Conservation (phyloP, 2,113 vertebrate species). For the Petromus typicus region DNA sequence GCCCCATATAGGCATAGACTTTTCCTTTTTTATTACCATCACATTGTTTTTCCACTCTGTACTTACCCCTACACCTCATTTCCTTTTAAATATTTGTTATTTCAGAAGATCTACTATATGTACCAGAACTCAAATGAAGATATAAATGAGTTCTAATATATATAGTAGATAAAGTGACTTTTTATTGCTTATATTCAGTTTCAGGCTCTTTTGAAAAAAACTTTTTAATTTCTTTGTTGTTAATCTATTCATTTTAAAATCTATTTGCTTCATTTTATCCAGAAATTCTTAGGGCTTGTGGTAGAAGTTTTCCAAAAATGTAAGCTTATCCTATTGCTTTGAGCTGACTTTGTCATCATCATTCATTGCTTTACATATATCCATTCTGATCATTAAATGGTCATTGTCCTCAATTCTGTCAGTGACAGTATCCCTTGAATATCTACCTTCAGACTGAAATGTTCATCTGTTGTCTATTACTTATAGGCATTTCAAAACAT, state of each 20-base stretch:
- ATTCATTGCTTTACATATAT: constrained; percentile 2
- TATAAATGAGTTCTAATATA: no score
- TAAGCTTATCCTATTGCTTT: background rate
- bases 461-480: background rate
- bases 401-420: background rate
- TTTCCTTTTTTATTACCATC: no score
- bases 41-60: no score
- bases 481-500: background rate
- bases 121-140: no score
- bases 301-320: background rate
- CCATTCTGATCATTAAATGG: background rate
- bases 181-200: background rate
- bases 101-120: no score
- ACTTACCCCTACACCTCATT: no score
- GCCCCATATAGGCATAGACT: no score
- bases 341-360: background rate
- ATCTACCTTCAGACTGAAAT: background rate
- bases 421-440: background rate
- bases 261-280: background rate
- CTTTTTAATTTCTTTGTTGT: constrained; percentile 13
- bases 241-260: background rate
- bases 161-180: no score
- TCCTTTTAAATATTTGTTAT: no score
- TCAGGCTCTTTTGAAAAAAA: background rate
- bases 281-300: background rate